A percentile compares a stretch with the other conserved stretches of the same genome.
These are phyloP conservation scores for Brachypterus glaber DNA, from an alignment of 2,888 invertebrate species.

Conservation along the genomic window DNA sequence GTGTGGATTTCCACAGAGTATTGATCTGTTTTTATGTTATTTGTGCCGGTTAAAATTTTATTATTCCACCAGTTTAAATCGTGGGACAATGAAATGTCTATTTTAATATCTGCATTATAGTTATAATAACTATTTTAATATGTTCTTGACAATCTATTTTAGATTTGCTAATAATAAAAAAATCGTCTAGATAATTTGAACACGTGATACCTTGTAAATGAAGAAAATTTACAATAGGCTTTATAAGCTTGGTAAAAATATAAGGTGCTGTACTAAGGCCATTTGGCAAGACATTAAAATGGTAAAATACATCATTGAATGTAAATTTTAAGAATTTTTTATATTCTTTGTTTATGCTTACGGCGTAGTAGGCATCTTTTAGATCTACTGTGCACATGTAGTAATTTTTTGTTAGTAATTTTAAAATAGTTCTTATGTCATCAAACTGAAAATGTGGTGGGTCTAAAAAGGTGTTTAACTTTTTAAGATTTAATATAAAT, in stretches of 20 bases:
- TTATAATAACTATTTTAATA: no score
- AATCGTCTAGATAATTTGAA: conserved; percentile 18
- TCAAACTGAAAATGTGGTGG: conserved; percentile 8
- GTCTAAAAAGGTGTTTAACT: conserved; percentile 4
- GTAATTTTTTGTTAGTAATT: not conserved
- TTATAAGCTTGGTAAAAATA: conserved; percentile 23
- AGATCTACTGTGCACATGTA: conserved; percentile 7
- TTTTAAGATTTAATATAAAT: conserved; percentile 9
- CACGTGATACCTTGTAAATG: conserved; percentile 12
- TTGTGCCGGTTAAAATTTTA: no score
- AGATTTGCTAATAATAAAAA: conserved; percentile 9
- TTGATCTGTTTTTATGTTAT: no score
- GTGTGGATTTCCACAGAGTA: conserved; percentile 7
- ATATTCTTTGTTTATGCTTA: not conserved
- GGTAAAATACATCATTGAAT: conserved; percentile 3
- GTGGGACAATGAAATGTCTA: no score
- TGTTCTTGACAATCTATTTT: not conserved
- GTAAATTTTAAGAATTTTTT: conserved; percentile 5
- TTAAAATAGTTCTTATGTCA: conserved; percentile 5
- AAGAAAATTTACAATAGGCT: conserved; percentile 14
- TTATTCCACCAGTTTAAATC: no score
- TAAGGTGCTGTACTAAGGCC: conserved; percentile 4
- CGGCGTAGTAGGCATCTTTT: no score
- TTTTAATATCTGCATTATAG: no score
- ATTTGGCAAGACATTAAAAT: conserved; percentile 9